Evolutionary conservation across 2,113 vertebrate species (phyloP).

Genomic region (Gila orcuttii): DNA sequence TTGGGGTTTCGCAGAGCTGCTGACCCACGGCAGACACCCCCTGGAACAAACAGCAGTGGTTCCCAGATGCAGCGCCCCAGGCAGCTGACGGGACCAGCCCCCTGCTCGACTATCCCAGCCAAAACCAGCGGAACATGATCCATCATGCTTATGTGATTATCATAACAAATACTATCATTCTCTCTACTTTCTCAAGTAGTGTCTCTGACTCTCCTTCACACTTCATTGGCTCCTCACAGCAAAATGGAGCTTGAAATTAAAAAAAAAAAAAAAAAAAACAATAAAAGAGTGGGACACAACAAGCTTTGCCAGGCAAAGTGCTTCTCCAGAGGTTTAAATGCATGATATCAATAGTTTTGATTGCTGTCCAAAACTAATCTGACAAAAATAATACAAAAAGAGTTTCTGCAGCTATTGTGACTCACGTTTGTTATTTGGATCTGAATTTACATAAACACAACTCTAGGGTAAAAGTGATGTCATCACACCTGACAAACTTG

Average conservation of each 20-base stretch:
- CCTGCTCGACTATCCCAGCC: constrained; percentile 43
- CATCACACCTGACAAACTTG: neutral
- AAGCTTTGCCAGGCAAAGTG: neutral
- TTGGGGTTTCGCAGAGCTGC: constrained; percentile 44
- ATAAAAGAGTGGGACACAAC: neutral
- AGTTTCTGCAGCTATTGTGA: constrained; percentile 8
- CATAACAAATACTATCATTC: constrained; percentile 58
- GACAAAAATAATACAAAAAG: neutral
- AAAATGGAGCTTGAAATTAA: neutral
- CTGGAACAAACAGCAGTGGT: constrained; percentile 63
- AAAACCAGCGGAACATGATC: constrained; percentile 61
- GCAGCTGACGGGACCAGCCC: constrained; percentile 55
- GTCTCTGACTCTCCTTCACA: constrained; percentile 31
- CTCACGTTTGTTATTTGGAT: constrained; percentile 4
- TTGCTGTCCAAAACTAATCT: neutral
- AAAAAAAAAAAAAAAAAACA: neutral
- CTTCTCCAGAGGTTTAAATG: neutral
- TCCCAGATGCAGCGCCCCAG: constrained; percentile 73
- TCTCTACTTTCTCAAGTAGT: neutral
- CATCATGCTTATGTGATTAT: constrained; percentile 67
- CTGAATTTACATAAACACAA: neutral
- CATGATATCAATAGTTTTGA: neutral
- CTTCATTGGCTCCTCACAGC: neutral
- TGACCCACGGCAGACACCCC: constrained; percentile 57
- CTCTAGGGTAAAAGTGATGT: constrained; percentile 6